These are phyloP conservation scores for Clarias laeviceps DNA, from an alignment of 2,797 vertebrate species.

Conservation along the genomic window DNA sequence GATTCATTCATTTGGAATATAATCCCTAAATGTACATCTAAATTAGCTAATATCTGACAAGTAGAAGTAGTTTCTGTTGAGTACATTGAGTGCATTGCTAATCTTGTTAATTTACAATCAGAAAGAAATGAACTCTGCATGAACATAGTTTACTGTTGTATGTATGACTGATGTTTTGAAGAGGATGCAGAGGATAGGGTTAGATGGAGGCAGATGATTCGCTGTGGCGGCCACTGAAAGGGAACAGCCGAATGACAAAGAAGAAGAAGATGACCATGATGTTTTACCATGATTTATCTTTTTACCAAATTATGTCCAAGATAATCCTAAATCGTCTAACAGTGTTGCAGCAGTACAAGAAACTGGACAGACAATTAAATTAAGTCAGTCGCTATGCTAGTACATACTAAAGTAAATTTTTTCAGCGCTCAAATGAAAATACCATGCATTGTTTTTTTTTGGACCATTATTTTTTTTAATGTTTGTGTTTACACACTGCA, in stretches of 20 bases:
- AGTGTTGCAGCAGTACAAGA: neutral
- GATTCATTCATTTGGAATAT: neutral
- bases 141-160: neutral
- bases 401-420: neutral
- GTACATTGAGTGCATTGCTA: too few relatives aligned
- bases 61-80: neutral
- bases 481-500: neutral
- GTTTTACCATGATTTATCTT: neutral
- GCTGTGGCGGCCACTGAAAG: too few relatives aligned
- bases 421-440: neutral
- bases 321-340: neutral
- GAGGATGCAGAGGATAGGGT: too few relatives aligned
- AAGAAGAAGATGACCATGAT: neutral
- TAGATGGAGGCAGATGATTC: too few relatives aligned
- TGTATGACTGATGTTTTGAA: neutral
- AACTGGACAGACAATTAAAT: neutral
- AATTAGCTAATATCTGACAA: neutral
- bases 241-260: too few relatives aligned
- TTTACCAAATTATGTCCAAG: neutral
- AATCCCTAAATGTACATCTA: neutral
- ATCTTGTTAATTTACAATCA: neutral
- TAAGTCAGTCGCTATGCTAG: too few relatives aligned
- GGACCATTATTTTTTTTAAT: too few relatives aligned
- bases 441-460: too few relatives aligned
- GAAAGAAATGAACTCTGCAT: neutral